phyloP scores from a whole-genome alignment of 2,888 invertebrate species.

The Tipula confusa region DNA sequence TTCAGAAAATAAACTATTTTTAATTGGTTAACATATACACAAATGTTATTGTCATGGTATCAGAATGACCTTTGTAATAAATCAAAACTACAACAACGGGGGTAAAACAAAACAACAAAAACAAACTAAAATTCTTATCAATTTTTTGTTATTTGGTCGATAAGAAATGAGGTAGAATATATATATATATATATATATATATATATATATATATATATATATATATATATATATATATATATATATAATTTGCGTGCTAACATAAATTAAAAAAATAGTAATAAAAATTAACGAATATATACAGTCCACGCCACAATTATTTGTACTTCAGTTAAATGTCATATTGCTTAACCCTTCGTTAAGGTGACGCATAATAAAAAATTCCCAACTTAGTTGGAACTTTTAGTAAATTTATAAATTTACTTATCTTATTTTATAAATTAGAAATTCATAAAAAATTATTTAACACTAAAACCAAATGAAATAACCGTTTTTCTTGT shows the following conservation, averaged over 20 bases:
- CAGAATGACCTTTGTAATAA: constrained; percentile 12
- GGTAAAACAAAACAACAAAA: not conserved
- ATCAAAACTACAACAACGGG: not conserved
- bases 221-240: too few relatives aligned
- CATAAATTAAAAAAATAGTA: constrained; percentile 9
- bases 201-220: not conserved
- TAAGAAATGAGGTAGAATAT: constrained; percentile 4
- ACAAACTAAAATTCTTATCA: not conserved
- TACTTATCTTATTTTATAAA: too few relatives aligned
- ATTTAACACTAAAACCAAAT: too few relatives aligned
- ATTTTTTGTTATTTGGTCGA: not conserved
- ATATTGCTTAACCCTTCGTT: too few relatives aligned
- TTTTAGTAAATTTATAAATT: too few relatives aligned
- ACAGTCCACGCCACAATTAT: too few relatives aligned
- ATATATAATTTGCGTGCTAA: constrained; percentile 4
- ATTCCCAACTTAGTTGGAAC: too few relatives aligned
- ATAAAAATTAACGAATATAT: constrained; percentile 12
- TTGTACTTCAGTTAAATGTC: too few relatives aligned
- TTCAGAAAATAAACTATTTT: not conserved
- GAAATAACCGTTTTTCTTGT: too few relatives aligned
- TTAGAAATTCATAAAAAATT: too few relatives aligned
- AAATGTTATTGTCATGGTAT: constrained; percentile 1
- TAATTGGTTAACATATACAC: not conserved
- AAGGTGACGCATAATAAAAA: too few relatives aligned
- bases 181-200: too few relatives aligned